Evolutionary conservation across 2,113 vertebrate species (phyloP).

Genomic region (Cyanoderma ruficeps): DNA sequence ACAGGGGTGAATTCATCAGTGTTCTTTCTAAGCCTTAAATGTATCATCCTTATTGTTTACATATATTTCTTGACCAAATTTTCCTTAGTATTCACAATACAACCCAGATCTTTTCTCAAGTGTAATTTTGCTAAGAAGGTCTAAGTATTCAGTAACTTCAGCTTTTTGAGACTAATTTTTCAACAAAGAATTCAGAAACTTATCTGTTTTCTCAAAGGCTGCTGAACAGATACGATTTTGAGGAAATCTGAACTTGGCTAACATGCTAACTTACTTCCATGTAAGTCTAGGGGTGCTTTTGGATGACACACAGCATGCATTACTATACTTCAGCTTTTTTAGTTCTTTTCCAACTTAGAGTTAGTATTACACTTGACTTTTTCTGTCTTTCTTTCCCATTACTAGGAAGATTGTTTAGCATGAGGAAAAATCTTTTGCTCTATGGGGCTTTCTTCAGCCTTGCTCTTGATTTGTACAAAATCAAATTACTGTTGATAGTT

Average conservation of each 20-base stretch:
- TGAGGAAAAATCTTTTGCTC: background rate
- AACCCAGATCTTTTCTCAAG: slow-evolving; percentile 2
- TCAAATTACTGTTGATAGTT: background rate
- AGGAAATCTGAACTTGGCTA: background rate
- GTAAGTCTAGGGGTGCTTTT: background rate
- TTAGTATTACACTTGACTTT: background rate
- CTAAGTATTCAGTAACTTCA: slow-evolving; percentile 18
- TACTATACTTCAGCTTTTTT: background rate
- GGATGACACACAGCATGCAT: slow-evolving; percentile 19
- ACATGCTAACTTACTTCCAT: background rate
- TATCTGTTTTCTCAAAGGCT: slow-evolving; percentile 1
- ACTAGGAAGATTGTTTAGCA: background rate
- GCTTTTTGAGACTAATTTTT: slow-evolving; percentile 39
- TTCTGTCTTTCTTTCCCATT: background rate
- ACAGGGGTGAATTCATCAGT: slow-evolving; percentile 84
- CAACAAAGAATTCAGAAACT: background rate
- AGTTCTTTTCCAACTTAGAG: background rate
- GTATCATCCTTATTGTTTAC: slow-evolving; percentile 73
- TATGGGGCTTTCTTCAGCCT: background rate
- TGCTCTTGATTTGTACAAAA: background rate
- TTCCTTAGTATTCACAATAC: slow-evolving; percentile 58
- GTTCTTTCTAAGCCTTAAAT: slow-evolving; percentile 85
- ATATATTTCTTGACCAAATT: slow-evolving; percentile 75
- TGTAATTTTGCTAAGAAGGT: slow-evolving; percentile 9
- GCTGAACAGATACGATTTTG: background rate